Evolutionary conservation across 2,797 vertebrate genomes (phyloP).

Genomic region (Alectoris magna): DNA sequence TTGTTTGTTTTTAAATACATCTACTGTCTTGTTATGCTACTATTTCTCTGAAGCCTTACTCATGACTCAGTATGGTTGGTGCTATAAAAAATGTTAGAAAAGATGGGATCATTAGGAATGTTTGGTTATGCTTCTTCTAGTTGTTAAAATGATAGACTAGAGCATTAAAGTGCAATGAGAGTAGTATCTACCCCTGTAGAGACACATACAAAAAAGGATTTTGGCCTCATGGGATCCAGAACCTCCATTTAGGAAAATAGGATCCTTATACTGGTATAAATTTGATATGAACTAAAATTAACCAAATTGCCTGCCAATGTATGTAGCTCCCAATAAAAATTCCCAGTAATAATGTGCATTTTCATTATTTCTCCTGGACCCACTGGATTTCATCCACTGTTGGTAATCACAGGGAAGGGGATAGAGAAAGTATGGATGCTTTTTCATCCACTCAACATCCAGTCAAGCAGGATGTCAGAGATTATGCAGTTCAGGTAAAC

Average conservation of each 20-base stretch:
- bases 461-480: neutral
- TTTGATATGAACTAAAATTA: neutral
- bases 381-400: neutral
- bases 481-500: neutral
- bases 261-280: neutral
- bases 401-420: neutral
- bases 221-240: neutral
- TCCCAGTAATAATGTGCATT: neutral
- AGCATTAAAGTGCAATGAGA: neutral
- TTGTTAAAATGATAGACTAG: neutral
- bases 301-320: neutral
- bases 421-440: fast-evolving
- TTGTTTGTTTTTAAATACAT: neutral
- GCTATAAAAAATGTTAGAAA: neutral
- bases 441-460: neutral
- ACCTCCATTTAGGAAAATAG: neutral
- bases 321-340: neutral
- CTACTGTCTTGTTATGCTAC: neutral
- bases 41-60: neutral
- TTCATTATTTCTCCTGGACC: neutral
- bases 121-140: neutral
- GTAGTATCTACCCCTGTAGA: neutral
- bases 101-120: neutral
- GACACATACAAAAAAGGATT: neutral
- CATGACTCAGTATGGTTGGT: neutral